Evolutionary conservation across 1,140 invertebrate species (phyloP).

Genomic region (Drosophila erecta): DNA sequence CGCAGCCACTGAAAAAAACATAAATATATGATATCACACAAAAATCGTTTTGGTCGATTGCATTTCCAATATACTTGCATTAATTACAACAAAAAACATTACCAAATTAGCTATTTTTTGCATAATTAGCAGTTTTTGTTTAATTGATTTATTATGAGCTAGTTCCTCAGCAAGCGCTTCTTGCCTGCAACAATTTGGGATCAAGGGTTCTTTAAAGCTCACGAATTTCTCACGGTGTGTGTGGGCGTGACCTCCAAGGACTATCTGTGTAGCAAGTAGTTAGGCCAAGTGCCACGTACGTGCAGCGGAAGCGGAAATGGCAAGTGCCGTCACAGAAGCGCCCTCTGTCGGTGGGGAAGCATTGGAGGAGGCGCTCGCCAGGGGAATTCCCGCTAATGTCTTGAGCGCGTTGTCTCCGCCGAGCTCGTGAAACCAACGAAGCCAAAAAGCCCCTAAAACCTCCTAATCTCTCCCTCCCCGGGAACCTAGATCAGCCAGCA

Average conservation of each 20-base stretch:
- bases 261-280: conserved; percentile 60
- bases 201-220: not conserved
- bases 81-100: too few species aligned
- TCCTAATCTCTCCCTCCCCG: not conserved
- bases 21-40: too few species aligned
- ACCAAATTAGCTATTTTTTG: too few species aligned
- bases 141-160: too few species aligned
- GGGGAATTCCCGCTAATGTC: conserved; percentile 33
- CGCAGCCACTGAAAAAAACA: conserved; percentile 4
- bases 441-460: not conserved
- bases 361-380: not conserved
- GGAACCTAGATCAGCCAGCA: conserved; percentile 4
- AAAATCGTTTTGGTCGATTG: too few species aligned
- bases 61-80: too few species aligned
- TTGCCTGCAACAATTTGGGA: too few species aligned
- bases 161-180: too few species aligned
- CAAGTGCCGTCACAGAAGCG: conserved; percentile 43
- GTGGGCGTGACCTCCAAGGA: conserved; percentile 23
- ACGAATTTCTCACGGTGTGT: not conserved
- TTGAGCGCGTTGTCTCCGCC: conserved; percentile 30
- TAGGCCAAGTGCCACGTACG: conserved; percentile 67
- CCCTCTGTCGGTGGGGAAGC: conserved; percentile 5
- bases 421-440: not conserved
- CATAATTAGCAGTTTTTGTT: too few species aligned
- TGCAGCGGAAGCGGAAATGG: conserved; percentile 75